These are phyloP conservation scores for Gambelia wislizenii DNA, from an alignment of 2,797 vertebrate genomes.

Conservation along the genomic window DNA sequence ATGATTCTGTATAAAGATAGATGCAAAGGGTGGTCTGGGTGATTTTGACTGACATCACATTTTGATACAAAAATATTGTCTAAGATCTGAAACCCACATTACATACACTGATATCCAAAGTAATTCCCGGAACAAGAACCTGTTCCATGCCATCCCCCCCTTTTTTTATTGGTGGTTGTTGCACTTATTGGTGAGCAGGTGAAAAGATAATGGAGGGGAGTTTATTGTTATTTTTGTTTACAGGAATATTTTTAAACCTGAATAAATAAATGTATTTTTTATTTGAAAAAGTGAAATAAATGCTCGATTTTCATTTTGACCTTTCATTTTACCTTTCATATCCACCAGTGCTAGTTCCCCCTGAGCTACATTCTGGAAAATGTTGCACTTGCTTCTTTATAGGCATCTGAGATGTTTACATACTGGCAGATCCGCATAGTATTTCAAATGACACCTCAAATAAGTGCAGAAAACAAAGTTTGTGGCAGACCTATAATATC, in stretches of 20 bases:
- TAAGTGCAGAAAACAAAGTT: conserved; percentile 42
- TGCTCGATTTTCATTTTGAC: neutral
- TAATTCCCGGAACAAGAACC: too few relatives aligned
- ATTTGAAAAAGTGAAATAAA: neutral
- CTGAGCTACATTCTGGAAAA: conserved; percentile 6
- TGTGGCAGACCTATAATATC: conserved; percentile 33
- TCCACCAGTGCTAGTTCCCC: neutral
- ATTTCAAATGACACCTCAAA: conserved; percentile 41
- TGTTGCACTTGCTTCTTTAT: neutral
- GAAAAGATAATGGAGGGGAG: too few relatives aligned
- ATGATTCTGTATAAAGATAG: neutral
- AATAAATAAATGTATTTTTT: too few relatives aligned
- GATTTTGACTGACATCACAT: neutral
- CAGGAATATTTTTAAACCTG: too few relatives aligned
- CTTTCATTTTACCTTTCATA: conserved; percentile 33
- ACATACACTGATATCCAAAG: neutral
- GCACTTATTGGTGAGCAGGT: too few relatives aligned
- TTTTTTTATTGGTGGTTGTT: too few relatives aligned
- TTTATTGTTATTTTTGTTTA: too few relatives aligned
- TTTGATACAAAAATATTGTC: neutral
- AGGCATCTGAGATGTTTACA: neutral
- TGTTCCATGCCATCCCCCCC: too few relatives aligned
- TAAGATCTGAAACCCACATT: neutral
- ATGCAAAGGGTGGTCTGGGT: neutral
- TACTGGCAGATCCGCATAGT: conserved; percentile 3